Conservation (phyloP, 2,888 invertebrate genomes). For the Therioaphis trifolii region DNA sequence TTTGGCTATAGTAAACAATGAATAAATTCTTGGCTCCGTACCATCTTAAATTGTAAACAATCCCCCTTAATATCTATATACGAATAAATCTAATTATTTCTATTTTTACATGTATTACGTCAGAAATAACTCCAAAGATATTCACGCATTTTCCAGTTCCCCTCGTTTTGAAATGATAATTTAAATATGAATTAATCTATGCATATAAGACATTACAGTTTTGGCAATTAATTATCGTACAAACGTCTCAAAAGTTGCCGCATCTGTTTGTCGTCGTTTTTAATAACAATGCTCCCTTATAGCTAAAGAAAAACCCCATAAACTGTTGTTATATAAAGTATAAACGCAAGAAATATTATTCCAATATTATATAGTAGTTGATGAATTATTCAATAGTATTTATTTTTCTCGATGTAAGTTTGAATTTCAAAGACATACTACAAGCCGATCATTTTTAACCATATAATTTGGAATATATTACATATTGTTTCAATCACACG, state of each 20-base stretch:
- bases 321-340: neutral
- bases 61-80: neutral
- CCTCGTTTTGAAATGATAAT: slow-evolving; percentile 38
- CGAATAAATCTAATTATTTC: slow-evolving; percentile 43
- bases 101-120: slow-evolving; percentile 14
- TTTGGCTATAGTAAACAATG: slow-evolving; percentile 34
- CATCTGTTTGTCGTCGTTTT: slow-evolving; percentile 52
- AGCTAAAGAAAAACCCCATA: slow-evolving; percentile 12
- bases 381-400: slow-evolving; percentile 53
- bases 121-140: no score
- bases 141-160: slow-evolving; percentile 9
- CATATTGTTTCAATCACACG: slow-evolving; percentile 24
- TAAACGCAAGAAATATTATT: slow-evolving; percentile 29
- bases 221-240: slow-evolving; percentile 47
- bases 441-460: slow-evolving; percentile 6
- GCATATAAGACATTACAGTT: slow-evolving; percentile 9
- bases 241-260: slow-evolving; percentile 43
- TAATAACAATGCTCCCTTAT: slow-evolving; percentile 37
- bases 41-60: slow-evolving; percentile 20
- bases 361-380: neutral
- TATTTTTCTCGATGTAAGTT: slow-evolving; percentile 19
- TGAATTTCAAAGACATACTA: slow-evolving; percentile 6
- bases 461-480: slow-evolving; percentile 24
- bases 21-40: slow-evolving; percentile 13
- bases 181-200: slow-evolving; percentile 40